Evolutionary conservation across 1,140 invertebrate species (phyloP), one percentile per base, ranked within the genome.

Genomic region (Drosophila pallidifrons): DNA sequence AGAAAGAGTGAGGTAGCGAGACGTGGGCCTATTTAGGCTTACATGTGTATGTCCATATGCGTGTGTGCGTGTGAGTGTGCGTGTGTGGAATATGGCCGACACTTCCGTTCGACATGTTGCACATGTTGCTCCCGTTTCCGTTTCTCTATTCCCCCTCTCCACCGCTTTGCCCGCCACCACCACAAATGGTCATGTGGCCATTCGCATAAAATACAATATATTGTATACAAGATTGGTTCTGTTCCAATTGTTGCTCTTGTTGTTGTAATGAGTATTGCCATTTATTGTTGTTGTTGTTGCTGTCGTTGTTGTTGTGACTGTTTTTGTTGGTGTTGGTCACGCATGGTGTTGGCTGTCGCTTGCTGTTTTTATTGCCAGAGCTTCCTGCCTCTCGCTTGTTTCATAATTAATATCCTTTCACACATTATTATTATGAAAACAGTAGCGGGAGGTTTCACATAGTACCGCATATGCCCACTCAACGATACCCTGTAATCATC

Each of bases 391-490:
- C 77, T 89, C 71, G 81, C 85, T 89, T 89, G 78, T 89, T 89
- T 89, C 85, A 89, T 89, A 89, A 89, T 89, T 89, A 89, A 89
- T 89, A 89, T 89, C 85, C 85, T 85, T 89, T 89, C 85, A 85
- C 85, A 89, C 85, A 89, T 89, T 89, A 89, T 89, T 89, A 89
- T 85, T 81, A 89, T 78, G 85, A 78, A 85, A 89, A 88, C 78
- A 11, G 35, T 68, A 81, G 81, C 65, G 73, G 77, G 69, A 63
- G 69, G 73, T 51, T 57, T 57, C 45, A 54, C 68, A 78, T 75
- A 71, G 61, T 32, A 47, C 51, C 60, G 64, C 38, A 54, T 61
- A 49, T 25, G 41, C 15, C 46, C 11, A 41, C 15, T 5, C 5
- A 47, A 2, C 20, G 30, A 47, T 55, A 66, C 38, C 41, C 41